Base-by-base conservation (phyloP, 2,888 invertebrate species). In the Meliscaeva auricollis region DNA sequence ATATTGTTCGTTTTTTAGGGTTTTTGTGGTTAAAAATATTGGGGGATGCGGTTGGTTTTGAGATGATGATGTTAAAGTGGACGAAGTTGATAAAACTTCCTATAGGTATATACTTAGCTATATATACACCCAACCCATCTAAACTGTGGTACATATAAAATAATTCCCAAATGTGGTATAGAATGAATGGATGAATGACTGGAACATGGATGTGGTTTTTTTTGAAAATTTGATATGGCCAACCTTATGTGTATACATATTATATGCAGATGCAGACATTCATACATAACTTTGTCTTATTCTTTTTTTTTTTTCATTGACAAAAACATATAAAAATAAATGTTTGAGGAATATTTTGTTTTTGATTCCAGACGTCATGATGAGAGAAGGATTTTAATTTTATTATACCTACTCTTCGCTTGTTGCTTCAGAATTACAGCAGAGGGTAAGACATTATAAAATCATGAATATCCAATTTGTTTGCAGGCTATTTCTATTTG, bases 61-160 rank as follows among this genome's bases (percentile, higher is more conserved):
- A 46, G 50, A 64, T 64, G 48, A 64, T 46, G 64, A 64, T 64
- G 46, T 48, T 64, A 48, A 64, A 64, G 64, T 48, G 64, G 32
- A 66, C 50, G 50, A 50, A 66, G 32, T 50, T 50, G 66, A 66
- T 50, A 66, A 66, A 20, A 66, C 35, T 35, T 13, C 6, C 44
- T 62, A 8, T 44, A 62, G 35, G 9, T 15, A 9, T 15, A 15
- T 15, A 52, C 15, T 32, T 15, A 1, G 1, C 0, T 50, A 30
- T 11, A 3, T 50, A 13, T 3, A n/a, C 1, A n/a, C n/a, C n/a
- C n/a, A n/a, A n/a, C n/a, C n/a, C n/a, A n/a, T n/a, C n/a, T n/a
- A 50, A 22, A 46, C 17, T 46, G 15, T 17, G 17, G n/a, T n/a
- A n/a, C n/a, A 46, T 17, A 8, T 46, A 32, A n/a, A 54, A 22